Evolutionary conservation across 1,140 invertebrate genomes (phyloP).

Genomic region (Drosophila tsacasi): DNA sequence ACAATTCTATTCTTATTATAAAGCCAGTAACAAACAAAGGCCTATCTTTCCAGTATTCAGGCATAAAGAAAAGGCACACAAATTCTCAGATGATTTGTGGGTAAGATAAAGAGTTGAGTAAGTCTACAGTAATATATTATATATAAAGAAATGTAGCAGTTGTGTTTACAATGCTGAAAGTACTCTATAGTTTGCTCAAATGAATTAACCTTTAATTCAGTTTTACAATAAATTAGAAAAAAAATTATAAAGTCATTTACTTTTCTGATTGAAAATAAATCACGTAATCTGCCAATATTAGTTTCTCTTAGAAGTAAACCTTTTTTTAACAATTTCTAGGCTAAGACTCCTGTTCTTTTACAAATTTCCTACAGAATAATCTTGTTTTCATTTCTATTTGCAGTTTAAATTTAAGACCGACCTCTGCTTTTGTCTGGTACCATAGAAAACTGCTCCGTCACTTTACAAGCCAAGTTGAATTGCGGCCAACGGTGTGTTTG

Average conservation of each 20-base stretch:
- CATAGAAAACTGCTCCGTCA: slow-evolving; percentile 22
- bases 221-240: too few relatives aligned
- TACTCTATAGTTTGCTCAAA: neutral
- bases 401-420: neutral
- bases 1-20: slow-evolving; percentile 32
- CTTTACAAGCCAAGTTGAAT: slow-evolving; percentile 16
- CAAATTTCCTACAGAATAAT: neutral
- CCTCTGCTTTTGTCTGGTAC: neutral
- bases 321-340: neutral
- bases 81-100: slow-evolving; percentile 2
- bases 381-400: neutral
- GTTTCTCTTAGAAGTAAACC: too few relatives aligned
- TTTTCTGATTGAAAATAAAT: neutral
- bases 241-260: too few relatives aligned
- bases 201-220: too few relatives aligned
- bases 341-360: neutral
- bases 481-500: slow-evolving; percentile 26
- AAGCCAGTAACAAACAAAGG: slow-evolving; percentile 13
- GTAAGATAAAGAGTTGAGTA: neutral
- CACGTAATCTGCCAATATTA: too few relatives aligned
- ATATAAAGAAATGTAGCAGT: neutral
- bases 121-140: neutral
- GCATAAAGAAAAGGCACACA: slow-evolving; percentile 5
- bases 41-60: slow-evolving; percentile 19
- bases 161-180: neutral